Evolutionary conservation across 2,888 invertebrate genomes (phyloP).

Genomic region (Tribolium freemani): DNA sequence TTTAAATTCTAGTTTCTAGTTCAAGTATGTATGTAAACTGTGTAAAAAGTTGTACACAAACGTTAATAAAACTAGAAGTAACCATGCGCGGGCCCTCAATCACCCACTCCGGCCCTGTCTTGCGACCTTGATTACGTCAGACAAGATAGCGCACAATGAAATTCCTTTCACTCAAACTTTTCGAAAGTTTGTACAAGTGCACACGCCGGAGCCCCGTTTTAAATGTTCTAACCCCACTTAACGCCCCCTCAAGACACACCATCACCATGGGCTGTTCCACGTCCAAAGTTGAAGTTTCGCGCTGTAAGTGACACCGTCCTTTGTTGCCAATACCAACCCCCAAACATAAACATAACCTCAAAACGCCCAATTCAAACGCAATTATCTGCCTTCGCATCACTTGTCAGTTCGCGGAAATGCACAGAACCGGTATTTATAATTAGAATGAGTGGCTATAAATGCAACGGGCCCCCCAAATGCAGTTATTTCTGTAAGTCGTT

Average conservation of each 20-base stretch:
- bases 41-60: conserved; percentile 57
- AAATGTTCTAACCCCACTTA: neutral
- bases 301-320: conserved; percentile 31
- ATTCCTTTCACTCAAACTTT: conserved; percentile 28
- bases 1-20: conserved; percentile 47
- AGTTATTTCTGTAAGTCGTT: neutral
- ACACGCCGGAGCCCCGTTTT: neutral
- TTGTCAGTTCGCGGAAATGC: neutral
- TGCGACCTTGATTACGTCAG: conserved; percentile 28
- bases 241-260: neutral
- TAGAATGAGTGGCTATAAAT: neutral
- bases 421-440: neutral
- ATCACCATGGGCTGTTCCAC: conserved; percentile 41
- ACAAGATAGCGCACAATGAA: conserved; percentile 30
- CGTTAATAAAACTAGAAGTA: conserved; percentile 56
- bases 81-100: conserved; percentile 36
- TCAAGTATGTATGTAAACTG: conserved; percentile 56
- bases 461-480: neutral
- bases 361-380: neutral
- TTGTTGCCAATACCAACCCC: conserved; percentile 2
- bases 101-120: neutral
- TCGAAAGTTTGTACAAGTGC: conserved; percentile 4
- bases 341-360: conserved; percentile 23
- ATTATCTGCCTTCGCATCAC: neutral
- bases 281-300: conserved; percentile 40